phyloP scores from a whole-genome alignment of 2,113 vertebrate species.

The Cairina moschata region DNA sequence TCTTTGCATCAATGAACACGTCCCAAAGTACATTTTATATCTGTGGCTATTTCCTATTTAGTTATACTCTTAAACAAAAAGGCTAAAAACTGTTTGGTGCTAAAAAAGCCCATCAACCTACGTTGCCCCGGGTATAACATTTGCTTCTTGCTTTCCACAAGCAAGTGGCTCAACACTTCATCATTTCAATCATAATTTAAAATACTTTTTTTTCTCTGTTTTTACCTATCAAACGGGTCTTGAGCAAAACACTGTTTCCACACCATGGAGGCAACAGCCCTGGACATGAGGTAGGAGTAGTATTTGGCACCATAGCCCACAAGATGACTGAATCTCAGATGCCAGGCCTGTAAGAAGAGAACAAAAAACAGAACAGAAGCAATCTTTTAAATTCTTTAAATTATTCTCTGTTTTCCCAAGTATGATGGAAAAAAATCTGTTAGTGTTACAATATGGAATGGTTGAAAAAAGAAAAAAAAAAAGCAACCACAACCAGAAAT shows the following conservation, averaged over 20 bases:
- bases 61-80: background rate
- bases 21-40: background rate
- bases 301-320: slow-evolving; percentile 98
- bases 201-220: background rate
- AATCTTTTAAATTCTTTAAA: background rate
- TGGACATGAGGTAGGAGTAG: slow-evolving; percentile 97
- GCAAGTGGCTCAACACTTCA: background rate
- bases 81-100: accelerated
- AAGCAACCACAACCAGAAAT: background rate
- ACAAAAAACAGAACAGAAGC: background rate
- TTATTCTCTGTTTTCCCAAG: background rate
- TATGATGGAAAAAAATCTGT: background rate
- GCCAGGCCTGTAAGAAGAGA: slow-evolving; percentile 88
- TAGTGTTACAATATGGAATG: background rate
- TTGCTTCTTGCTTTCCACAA: background rate
- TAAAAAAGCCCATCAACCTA: background rate
- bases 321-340: slow-evolving; percentile 95
- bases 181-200: too few species aligned
- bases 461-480: background rate
- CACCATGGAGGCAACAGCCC: slow-evolving; percentile 97
- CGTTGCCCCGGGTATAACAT: accelerated
- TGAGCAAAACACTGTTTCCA: slow-evolving; percentile 95
- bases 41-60: background rate
- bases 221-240: slow-evolving; percentile 93
- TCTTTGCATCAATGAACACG: background rate